Conservation (phyloP, 1,140 invertebrate species). For the Ectropis grisescens region DNA sequence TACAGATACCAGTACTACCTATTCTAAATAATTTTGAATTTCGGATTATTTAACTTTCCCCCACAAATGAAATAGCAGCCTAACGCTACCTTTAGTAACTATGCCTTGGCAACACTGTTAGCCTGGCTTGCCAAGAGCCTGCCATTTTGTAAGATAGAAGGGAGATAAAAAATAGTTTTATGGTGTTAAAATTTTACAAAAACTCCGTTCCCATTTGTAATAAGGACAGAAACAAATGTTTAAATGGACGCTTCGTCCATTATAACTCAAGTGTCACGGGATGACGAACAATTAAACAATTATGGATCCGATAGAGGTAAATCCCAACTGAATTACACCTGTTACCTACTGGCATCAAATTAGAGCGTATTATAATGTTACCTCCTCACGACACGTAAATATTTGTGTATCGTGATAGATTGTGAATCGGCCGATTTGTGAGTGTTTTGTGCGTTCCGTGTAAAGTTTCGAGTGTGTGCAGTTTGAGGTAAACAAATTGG, state of each 20-base stretch:
- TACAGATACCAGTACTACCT: too few relatives aligned
- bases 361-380: conserved; percentile 66
- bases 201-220: conserved; percentile 62
- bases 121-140: conserved; percentile 63
- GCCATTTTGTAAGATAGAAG: conserved; percentile 70
- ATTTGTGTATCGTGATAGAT: conserved; percentile 35
- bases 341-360: conserved; percentile 66
- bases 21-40: too few relatives aligned
- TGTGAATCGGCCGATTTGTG: conserved; percentile 22
- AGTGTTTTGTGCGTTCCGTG: conserved; percentile 20
- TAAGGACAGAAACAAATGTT: conserved; percentile 68
- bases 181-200: conserved; percentile 67
- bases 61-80: too few relatives aligned
- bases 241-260: conserved; percentile 98
- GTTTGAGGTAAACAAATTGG: conserved; percentile 62
- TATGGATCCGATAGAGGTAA: conserved; percentile 93
- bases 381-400: conserved; percentile 39
- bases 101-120: too few relatives aligned
- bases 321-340: conserved; percentile 71
- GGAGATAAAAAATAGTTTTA: conserved; percentile 71
- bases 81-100: too few relatives aligned
- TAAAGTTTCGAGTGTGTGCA: conserved; percentile 29
- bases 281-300: conserved; percentile 95
- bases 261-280: conserved; percentile 96
- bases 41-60: too few relatives aligned